Evolutionary conservation across 53 echinoderm and acorn worm genomes (phyloP).

Genomic region (Mesocentrotus franciscanus): DNA sequence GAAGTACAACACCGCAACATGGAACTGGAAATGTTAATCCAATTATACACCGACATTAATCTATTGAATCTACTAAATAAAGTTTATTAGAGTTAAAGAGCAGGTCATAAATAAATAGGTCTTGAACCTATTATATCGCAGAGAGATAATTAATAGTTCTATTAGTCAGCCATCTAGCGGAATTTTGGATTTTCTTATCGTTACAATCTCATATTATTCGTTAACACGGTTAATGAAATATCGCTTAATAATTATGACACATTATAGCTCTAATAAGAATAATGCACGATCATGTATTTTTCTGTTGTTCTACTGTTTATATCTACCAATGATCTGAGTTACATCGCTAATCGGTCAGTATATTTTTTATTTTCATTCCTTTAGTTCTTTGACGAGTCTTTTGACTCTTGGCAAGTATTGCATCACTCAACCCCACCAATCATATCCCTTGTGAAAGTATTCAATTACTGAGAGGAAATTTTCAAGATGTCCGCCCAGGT

Average conservation of each 20-base stretch:
- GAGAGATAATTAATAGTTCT: not conserved
- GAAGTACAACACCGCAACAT: too few species aligned
- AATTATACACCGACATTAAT: not conserved
- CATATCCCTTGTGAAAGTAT: constrained; percentile 57
- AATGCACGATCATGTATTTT: constrained; percentile 1
- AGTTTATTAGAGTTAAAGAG: not conserved
- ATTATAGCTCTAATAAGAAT: not conserved
- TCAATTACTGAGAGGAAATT: constrained; percentile 57
- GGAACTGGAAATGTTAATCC: not conserved
- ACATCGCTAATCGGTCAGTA: not conserved
- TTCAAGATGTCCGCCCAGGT: constrained; percentile 30
- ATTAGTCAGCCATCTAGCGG: not conserved
- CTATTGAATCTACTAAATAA: not conserved
- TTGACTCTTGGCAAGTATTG: constrained; percentile 21
- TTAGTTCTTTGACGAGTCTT: not conserved
- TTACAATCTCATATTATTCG: not conserved
- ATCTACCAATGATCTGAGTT: not conserved
- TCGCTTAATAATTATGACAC: not conserved
- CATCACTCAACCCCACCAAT: constrained; percentile 34
- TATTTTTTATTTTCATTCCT: not conserved
- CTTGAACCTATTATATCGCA: not conserved
- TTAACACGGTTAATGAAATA: not conserved
- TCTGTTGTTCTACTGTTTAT: not conserved
- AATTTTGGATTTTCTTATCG: not conserved
- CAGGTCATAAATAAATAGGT: not conserved